Conservation (phyloP, 1,140 invertebrate genomes). For the Monomorium pharaonis region DNA sequence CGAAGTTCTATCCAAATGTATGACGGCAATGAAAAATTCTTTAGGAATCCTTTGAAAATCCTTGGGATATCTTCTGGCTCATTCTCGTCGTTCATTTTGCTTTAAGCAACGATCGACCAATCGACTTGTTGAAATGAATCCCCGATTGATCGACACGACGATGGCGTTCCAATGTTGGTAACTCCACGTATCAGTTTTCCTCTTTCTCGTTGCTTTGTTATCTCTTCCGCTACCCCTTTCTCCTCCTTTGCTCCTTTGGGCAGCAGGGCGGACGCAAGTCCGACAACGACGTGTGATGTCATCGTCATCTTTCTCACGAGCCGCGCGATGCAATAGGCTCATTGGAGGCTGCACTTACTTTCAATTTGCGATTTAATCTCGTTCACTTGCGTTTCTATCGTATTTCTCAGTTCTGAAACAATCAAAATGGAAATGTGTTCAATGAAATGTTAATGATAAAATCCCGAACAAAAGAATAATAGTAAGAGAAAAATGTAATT, state of each 20-base stretch:
- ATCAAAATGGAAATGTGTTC: not conserved
- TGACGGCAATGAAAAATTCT: conserved; percentile 15
- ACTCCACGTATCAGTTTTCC: conserved; percentile 48
- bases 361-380: conserved; percentile 97
- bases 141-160: conserved; percentile 30
- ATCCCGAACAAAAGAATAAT: not conserved
- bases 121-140: conserved; percentile 46
- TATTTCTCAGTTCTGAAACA: conserved; percentile 96
- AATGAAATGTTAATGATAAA: not conserved
- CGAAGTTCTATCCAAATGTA: not conserved
- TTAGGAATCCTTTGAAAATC: conserved; percentile 27
- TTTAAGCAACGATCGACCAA: conserved; percentile 44
- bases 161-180: conserved; percentile 12
- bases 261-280: conserved; percentile 72
- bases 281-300: conserved; percentile 72
- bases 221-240: conserved; percentile 40
- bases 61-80: conserved; percentile 7
- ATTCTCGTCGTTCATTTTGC: conserved; percentile 11
- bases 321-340: conserved; percentile 82
- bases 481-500: not conserved
- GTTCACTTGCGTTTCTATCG: conserved; percentile 97
- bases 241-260: conserved; percentile 44
- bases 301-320: conserved; percentile 74
- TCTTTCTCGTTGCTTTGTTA: conserved; percentile 42
- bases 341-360: conserved; percentile 97